A percentile compares a stretch with the other conserved stretches of the same genome.
Conservation (phyloP, 1,140 invertebrate species). For the Sesamia nonagrioides region DNA sequence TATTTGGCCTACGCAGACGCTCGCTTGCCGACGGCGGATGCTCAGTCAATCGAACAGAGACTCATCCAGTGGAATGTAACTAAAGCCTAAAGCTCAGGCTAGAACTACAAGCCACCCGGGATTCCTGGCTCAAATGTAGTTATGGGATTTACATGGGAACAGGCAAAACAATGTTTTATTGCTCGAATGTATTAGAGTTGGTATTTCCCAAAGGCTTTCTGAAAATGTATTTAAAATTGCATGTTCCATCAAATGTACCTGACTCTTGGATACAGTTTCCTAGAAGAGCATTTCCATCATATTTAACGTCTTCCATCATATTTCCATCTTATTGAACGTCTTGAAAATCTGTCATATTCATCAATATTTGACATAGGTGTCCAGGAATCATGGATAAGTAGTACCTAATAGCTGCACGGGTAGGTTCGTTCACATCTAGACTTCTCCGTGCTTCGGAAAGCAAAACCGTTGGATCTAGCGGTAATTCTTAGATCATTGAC, state of each 20-base stretch:
- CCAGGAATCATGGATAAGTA: no score
- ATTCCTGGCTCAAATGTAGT: conserved; percentile 66
- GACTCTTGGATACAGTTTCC: not conserved
- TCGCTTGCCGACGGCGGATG: not conserved
- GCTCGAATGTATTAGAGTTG: conserved; percentile 67
- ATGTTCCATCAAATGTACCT: conserved; percentile 49
- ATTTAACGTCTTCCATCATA: no score
- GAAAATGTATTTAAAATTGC: conserved; percentile 66
- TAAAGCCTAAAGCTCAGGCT: conserved; percentile 29
- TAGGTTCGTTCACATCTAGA: no score
- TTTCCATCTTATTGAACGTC: no score
- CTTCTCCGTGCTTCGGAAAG: no score
- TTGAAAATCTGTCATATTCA: no score
- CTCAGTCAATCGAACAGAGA: conserved; percentile 31
- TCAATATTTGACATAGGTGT: no score
- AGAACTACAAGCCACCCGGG: conserved; percentile 62
- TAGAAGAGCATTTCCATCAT: no score
- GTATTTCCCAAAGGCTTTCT: conserved; percentile 72
- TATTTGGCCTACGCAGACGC: not conserved
- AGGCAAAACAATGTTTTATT: conserved; percentile 78
- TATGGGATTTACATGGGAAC: conserved; percentile 77
- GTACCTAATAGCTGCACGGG: no score
- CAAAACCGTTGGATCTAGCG: no score
- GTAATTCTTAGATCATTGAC: no score
- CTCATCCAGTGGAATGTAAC: conserved; percentile 22